Evolutionary conservation across 92 coral and sea anemone genomes (phyloP), one percentile per base, ranked within the genome.

Genomic region (Porites divaricata): DNA sequence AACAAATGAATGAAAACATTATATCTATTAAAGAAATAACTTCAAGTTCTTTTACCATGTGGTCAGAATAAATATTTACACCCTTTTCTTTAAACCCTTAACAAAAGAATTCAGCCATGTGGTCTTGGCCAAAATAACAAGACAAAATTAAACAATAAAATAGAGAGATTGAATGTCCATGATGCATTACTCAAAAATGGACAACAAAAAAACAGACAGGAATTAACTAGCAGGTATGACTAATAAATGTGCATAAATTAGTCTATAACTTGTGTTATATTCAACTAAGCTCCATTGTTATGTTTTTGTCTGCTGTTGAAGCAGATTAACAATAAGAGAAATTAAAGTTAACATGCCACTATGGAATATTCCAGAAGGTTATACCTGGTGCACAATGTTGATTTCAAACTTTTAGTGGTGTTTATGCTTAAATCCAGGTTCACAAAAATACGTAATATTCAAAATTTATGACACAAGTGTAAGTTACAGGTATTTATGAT

Each of bases 11-110:
- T 4, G 20, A 16, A 11, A 54, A 54, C 16, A 54, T 11, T 8
- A 11, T 8, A 54, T 54, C 59, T 11, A 35, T 35, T 35, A 54
- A 54, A 54, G 59, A 54, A 61, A 69, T 16, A 35, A 28, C 52
- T 63, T 53, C 41, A 66, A 64, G 73, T 41, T 14, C 73, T 63
- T 14, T 49, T 65, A 9, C 83, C 83, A 78, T 48, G 83, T 78
- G 83, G 73, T 65, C 74, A 64, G 24, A 8, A 63, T 45, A 78
- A 78, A 78, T 63, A 77, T 77, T 78, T 64, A 63, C 72, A 20
- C 63, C 16, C 23, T 14, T 24, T 6, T 2, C 8, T 17, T 57
- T n/a, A 75, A 56, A 70, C 65, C 17, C n/a, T 61, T n/a, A 7
- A 61, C n/a, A n/a, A 14, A 8, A 61, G 65, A 61, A 12, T 2